These are phyloP conservation scores for Catharus bicknelli DNA, from an alignment of 2,113 vertebrate genomes.

Conservation along the genomic window DNA sequence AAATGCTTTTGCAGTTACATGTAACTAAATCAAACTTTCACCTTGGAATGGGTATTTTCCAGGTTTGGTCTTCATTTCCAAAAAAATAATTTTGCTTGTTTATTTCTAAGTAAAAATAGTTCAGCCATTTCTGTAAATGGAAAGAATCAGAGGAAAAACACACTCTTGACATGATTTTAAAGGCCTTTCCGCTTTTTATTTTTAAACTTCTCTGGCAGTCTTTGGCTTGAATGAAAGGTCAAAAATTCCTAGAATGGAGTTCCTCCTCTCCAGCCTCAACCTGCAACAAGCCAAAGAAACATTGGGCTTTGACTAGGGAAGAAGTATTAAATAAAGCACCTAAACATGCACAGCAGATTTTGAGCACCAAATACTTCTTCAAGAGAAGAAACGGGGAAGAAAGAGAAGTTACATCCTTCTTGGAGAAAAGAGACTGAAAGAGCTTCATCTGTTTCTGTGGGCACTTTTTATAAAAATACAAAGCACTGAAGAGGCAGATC, in stretches of 20 bases:
- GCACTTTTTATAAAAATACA: background rate
- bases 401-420: background rate
- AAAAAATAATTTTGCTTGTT: background rate
- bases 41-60: constrained; percentile 1
- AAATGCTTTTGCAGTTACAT: constrained; percentile 6
- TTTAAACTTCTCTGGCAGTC: background rate
- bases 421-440: background rate
- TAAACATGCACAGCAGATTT: background rate
- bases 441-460: background rate
- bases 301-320: background rate
- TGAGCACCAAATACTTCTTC: background rate
- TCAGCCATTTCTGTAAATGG: background rate
- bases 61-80: background rate
- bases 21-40: constrained; percentile 3
- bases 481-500: background rate
- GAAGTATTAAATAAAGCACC: background rate
- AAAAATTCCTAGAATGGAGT: background rate
- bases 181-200: background rate
- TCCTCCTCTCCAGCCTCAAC: background rate
- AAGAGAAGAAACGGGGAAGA: background rate
- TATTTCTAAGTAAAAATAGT: constrained; percentile 12
- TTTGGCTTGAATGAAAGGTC: background rate
- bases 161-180: background rate
- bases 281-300: background rate
- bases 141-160: constrained; percentile 14